Base-by-base conservation (phyloP, 2,113 vertebrate genomes). In the Poecilia latipinna region DNA sequence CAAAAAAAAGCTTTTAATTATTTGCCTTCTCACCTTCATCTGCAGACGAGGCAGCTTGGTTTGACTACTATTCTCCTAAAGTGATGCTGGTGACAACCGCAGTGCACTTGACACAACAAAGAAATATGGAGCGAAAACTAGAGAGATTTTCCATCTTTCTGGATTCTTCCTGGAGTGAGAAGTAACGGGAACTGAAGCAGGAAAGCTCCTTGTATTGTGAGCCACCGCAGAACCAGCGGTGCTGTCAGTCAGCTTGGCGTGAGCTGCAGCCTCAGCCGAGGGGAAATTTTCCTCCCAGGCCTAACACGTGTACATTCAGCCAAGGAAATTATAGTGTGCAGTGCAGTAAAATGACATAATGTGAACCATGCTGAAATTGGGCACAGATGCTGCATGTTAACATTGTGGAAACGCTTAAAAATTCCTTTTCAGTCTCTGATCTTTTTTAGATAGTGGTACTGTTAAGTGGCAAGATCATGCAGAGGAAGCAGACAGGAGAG, bases 281-380 rank as follows among this genome's bases (percentile, higher is more conserved):
- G 19, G n/a, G 65, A 31, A 31, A 68, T 77, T 70, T 84, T 61
- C 57, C 75, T 42, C 44, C 24, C 17, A 12, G 33, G 1, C 28
- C 28, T 32, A 62, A 29, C 19, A 60, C 31, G 0, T 60, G 6
- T 22, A 57, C 32, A 79, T 64, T 65, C 61, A 24, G 31, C 22
- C 0, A 54, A 17, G 37, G 61, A 72, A 79, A 80, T 79, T 61
- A 68, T 15, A 68, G 76, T 72, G 65, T 65, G 64, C 19, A 19
- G 1, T 48, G 22, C 0, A 68, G 24, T 65, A 54, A 31, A 32
- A 54, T 65, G 8, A 28, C 31, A 42, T 57, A 31, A 72, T 66
- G 31, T 35, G 28, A 63, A 29, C 29, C 33, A 1, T 71, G 39
- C 28, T 70, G 15, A 37, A 61, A 71, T 61, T 19, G 28, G 24